Evolutionary conservation across 2,797 vertebrate species (phyloP), one percentile per base, ranked within the genome.

Genomic region (Propithecus deckenii): DNA sequence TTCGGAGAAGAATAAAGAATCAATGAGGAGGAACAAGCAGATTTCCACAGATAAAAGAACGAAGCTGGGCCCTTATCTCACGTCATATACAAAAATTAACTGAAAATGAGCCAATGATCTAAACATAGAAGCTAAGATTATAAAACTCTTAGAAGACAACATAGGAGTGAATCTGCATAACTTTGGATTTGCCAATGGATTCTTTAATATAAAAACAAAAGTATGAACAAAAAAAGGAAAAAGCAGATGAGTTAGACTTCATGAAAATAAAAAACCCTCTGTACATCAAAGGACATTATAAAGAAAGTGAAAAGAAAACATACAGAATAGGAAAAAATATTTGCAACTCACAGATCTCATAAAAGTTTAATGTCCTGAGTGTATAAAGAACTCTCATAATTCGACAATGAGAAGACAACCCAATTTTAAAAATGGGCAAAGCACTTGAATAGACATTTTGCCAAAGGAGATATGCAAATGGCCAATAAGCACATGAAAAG

Each of bases 171-270:
- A 86, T 72, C 8, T 71, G 4, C 1, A 35, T 52, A n/a, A 61
- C 0, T 14, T 84, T 72, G 23, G 23, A n/a, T 80, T 43, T 46
- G 32, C 17, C 32, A 69, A 55, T 8, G 9, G 12, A 35, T 86
- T 76, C 55, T 86, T 85, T 67, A 41, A 86, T 30, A 46, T 48
- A 63, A 89, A 91, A 85, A 41, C n/a, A 81, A 71, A 96, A 84
- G 41, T 10, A 76, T 78, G 7, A 91, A n/a, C 1, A 55, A 30
- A 28, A 22, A 61, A 72, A 72, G 17, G 15, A 43, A 35, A 76
- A 92, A 32, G 22, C 43, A 69, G 30, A n/a, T 52, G 85, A 65
- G 78, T 32, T 18, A 50, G 43, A 93, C 5, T 96, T 94, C 38
- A 67, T 11, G 67, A 89, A 85, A 43, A 48, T 61, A n/a, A 74